These are phyloP conservation scores for Seira sanloemensis DNA, from an alignment of 2,888 invertebrate genomes.

Conservation along the genomic window DNA sequence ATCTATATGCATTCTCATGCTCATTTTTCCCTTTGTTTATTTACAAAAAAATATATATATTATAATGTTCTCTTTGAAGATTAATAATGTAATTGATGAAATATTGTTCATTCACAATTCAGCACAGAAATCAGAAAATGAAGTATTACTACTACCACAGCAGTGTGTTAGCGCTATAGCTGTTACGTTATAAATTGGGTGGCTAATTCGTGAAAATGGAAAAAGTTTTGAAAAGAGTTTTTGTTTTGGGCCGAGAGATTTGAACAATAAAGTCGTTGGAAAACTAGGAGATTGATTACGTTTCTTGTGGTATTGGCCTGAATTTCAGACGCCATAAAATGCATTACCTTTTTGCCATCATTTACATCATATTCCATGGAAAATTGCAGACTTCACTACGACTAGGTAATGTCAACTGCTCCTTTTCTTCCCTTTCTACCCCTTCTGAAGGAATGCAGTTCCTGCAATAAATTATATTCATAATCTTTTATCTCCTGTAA, in stretches of 20 bases:
- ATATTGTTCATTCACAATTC: conserved; percentile 47
- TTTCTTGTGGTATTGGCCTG: not conserved
- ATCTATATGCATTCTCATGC: not conserved
- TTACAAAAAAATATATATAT: no score
- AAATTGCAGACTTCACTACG: not conserved
- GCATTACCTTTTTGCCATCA: not conserved
- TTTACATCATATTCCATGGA: not conserved
- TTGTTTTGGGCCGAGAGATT: conserved; percentile 48
- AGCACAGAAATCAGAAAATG: conserved; percentile 59
- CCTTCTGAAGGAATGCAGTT: conserved; percentile 21
- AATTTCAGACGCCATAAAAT: not conserved
- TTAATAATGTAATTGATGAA: conserved; percentile 48
- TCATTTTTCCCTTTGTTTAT: not conserved
- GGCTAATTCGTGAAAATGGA: conserved; percentile 50
- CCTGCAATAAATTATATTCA: conserved; percentile 31
- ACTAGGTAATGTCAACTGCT: no score
- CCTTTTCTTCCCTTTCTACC: no score
- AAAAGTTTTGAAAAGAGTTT: conserved; percentile 44
- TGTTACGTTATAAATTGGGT: conserved; percentile 58
- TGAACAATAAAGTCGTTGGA: conserved; percentile 48
- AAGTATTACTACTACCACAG: conserved; percentile 60
- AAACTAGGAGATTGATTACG: not conserved
- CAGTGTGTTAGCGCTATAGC: conserved; percentile 58
- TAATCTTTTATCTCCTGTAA: no score
- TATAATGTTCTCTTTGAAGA: conserved; percentile 40